phyloP scores from a whole-genome alignment of 2,888 invertebrate species.

The Drosophila quinaria region DNA sequence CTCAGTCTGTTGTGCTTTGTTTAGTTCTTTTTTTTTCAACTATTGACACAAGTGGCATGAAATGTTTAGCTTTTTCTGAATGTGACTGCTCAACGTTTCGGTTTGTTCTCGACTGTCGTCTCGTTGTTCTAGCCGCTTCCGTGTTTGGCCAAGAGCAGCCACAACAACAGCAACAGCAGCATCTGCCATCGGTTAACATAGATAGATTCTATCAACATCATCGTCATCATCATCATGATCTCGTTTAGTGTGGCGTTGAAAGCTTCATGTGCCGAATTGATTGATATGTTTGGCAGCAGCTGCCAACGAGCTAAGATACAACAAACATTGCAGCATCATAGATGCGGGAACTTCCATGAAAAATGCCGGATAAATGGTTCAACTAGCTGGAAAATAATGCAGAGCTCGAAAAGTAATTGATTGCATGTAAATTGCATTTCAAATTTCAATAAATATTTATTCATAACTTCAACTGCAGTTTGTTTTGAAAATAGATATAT shows the following conservation, averaged over 20 bases:
- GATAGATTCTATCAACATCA: constrained; percentile 17
- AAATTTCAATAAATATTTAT: constrained; percentile 1
- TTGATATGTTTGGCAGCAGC: constrained; percentile 74
- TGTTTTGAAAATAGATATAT: background rate
- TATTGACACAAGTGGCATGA: constrained; percentile 75
- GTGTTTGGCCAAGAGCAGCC: constrained; percentile 39
- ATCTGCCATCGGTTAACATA: constrained; percentile 26
- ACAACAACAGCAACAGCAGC: constrained; percentile 15
- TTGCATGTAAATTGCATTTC: constrained; percentile 6
- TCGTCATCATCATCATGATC: constrained; percentile 16
- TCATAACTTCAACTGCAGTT: background rate
- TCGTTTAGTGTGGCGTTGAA: constrained; percentile 50
- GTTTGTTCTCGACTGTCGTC: constrained; percentile 15
- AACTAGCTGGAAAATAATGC: constrained; percentile 2
- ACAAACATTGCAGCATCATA: constrained; percentile 32
- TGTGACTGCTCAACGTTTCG: constrained; percentile 60
- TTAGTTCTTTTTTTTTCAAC: constrained; percentile 30
- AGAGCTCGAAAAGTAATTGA: constrained; percentile 3
- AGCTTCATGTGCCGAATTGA: constrained; percentile 49
- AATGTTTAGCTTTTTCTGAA: constrained; percentile 37
- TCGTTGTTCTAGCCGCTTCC: constrained; percentile 41
- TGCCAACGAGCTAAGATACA: constrained; percentile 49
- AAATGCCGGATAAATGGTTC: constrained; percentile 14
- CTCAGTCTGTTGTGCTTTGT: background rate
- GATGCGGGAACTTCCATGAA: constrained; percentile 3